Conservation (phyloP, 2,797 vertebrate genomes). For the Phyllotis vaccarum region DNA sequence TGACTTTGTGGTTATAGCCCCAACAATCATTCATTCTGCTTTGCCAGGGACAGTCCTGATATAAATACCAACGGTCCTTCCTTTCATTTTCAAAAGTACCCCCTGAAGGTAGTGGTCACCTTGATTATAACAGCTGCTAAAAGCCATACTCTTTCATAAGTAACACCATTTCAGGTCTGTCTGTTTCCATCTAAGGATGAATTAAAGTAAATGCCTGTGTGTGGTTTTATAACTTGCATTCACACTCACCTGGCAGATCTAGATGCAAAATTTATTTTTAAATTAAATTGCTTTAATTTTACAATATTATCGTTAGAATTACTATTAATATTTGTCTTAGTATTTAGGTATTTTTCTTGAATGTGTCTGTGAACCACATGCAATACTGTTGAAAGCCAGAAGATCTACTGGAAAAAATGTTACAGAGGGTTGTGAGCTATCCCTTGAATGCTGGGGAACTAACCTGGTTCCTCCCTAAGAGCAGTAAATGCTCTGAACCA, state of each 20-base stretch:
- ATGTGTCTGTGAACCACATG: neutral
- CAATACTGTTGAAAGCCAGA: neutral
- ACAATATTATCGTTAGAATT: neutral
- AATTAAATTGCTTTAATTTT: neutral
- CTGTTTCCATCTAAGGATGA: neutral
- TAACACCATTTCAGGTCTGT: no score
- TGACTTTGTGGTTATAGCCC: neutral
- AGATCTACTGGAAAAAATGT: neutral
- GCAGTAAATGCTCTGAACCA: neutral
- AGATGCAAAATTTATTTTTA: no score
- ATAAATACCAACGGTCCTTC: neutral
- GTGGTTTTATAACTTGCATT: no score
- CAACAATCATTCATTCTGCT: neutral
- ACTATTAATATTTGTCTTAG: neutral
- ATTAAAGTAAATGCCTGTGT: slow-evolving; percentile 25
- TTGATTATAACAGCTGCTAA: neutral
- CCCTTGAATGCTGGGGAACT: neutral
- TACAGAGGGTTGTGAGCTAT: neutral
- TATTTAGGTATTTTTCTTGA: neutral
- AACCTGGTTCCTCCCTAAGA: neutral
- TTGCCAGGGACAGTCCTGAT: neutral
- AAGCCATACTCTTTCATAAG: neutral
- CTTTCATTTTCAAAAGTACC: neutral
- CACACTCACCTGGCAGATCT: no score
- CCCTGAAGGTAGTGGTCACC: neutral